phyloP scores from a whole-genome alignment of 2,888 invertebrate species.

The Oithona nana region DNA sequence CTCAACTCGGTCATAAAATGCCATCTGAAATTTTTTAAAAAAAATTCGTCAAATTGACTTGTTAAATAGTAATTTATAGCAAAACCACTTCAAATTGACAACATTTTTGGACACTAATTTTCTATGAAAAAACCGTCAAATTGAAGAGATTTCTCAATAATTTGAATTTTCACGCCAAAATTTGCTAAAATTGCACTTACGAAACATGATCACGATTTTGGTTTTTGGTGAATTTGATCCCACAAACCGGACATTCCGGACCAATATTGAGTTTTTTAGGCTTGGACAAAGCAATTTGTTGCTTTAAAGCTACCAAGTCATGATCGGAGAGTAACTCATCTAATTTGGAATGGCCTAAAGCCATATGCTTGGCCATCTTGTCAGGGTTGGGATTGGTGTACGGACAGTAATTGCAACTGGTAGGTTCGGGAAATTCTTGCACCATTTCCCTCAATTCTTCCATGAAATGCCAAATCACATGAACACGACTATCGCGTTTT shows the following conservation, averaged over 20 bases:
- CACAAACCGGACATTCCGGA: not conserved
- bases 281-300: not conserved
- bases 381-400: not conserved
- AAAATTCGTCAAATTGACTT: no score
- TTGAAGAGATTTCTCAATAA: no score
- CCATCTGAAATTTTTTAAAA: no score
- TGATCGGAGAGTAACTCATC: not conserved
- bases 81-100: no score
- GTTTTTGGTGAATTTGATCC: not conserved
- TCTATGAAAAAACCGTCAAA: no score
- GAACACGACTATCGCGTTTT: not conserved
- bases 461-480: not conserved
- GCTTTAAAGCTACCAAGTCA: not conserved
- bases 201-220: not conserved
- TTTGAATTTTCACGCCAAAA: no score
- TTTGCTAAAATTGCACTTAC: no score
- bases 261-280: not conserved
- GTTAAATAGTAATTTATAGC: no score
- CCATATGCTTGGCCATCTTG: conserved; percentile 3
- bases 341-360: not conserved
- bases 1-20: not conserved
- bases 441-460: conserved; percentile 1
- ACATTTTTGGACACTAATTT: no score
- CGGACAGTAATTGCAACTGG: not conserved
- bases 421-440: not conserved